phyloP scores from a whole-genome alignment of 2,888 invertebrate genomes.

The Galerucella calmariensis region DNA sequence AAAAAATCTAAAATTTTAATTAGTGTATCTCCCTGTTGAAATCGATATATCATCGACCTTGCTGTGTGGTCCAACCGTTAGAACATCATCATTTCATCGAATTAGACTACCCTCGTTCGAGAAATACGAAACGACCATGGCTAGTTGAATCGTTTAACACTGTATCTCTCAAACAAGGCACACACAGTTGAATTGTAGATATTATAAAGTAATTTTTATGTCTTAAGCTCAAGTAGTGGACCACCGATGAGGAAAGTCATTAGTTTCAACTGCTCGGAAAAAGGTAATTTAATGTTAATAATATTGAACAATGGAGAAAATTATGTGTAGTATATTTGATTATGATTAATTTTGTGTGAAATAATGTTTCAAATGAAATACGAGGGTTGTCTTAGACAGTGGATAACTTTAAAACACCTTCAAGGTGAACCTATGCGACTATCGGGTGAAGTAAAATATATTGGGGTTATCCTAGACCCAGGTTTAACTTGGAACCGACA shows the following conservation, averaged over 20 bases:
- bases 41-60: slow-evolving; percentile 16
- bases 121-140: slow-evolving; percentile 5
- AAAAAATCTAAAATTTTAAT: neutral
- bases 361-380: too few relatives aligned
- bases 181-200: slow-evolving; percentile 13
- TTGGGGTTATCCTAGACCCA: too few relatives aligned
- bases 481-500: too few relatives aligned
- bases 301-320: too few relatives aligned
- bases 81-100: slow-evolving; percentile 23
- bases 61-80: slow-evolving; percentile 32
- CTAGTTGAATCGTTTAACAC: neutral
- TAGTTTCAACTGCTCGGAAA: neutral
- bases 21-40: slow-evolving; percentile 24
- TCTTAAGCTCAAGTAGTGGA: neutral
- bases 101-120: slow-evolving; percentile 4
- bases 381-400: too few relatives aligned
- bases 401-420: too few relatives aligned
- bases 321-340: too few relatives aligned
- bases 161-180: neutral
- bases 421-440: too few relatives aligned
- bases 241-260: slow-evolving; percentile 15
- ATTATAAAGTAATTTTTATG: slow-evolving; percentile 17
- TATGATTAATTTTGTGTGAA: too few relatives aligned
- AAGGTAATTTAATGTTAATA: neutral
- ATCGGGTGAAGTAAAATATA: too few relatives aligned